Evolutionary conservation across 2,888 invertebrate species (phyloP), one percentile per base, ranked within the genome.

Genomic region (Eristalinus sepulchralis): DNA sequence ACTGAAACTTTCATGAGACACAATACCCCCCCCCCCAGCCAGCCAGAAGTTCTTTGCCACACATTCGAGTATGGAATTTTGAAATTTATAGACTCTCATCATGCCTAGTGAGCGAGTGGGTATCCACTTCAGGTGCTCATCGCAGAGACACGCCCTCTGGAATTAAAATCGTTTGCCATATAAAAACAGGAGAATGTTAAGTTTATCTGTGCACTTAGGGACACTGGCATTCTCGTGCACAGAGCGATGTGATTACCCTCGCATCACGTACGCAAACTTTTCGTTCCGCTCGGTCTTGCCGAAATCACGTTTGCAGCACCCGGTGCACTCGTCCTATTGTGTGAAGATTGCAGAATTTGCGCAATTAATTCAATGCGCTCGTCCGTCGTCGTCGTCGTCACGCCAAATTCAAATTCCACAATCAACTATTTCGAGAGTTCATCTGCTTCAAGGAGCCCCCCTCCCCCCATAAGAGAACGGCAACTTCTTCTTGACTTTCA

Each of bases 401-500:
- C 47, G 17, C 47, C 47, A 17, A 47, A 47, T 47, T 47, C 64
- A 77, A 77, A 82, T 80, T 80, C 67, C 67, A 31, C 67, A 67
- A 73, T 73, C 72, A 73, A 66, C 60, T 73, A 67, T 66, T 79
- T 63, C 70, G 33, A 60, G 47, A 79, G 33, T 20, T 72, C 64
- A 70, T 64, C 64, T 59, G 67, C 11, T 47, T 6, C 24, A 33
- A 5, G 33, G 57, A 31, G 17, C 9, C 17, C 10, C n/a, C 70
- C 8, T 13, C 10, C 47, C 47, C 17, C 47, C 47, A 47, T 17
- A 17, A 17, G 17, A 47, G 47, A 47, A 17, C 47, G 6, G 17
- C 47, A 47, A 47, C 47, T 24, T 39, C 39, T 1, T 24, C 20
- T 57, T 73, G n/a, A 34, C 53, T 63, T 33, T 53, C 60, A 27